Conservation (phyloP, 2,797 vertebrate genomes). For the Artibeus jamaicensis region DNA sequence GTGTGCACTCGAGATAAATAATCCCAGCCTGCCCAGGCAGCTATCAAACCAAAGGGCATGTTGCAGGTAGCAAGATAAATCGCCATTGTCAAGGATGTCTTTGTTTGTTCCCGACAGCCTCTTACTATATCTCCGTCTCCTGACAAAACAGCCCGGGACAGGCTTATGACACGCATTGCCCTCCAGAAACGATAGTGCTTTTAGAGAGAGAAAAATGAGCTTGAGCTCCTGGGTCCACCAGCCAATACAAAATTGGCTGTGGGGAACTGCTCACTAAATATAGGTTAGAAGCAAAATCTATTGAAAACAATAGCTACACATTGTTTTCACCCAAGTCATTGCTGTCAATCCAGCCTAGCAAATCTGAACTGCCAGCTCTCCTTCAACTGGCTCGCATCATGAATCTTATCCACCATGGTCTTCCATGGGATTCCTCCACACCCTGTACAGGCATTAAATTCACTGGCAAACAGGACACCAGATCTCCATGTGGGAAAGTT, state of each 20-base stretch:
- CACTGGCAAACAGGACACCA: not conserved
- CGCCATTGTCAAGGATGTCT: conserved; percentile 69
- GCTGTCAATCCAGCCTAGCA: not conserved
- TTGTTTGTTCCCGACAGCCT: conserved; percentile 64
- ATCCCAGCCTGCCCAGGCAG: conserved; percentile 55
- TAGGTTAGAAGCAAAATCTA: conserved; percentile 47
- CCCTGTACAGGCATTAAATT: no score
- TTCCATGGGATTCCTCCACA: not conserved
- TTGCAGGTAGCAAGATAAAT: conserved; percentile 77
- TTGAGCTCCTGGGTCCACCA: conserved; percentile 41
- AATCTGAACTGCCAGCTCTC: not conserved
- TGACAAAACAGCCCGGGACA: conserved; percentile 60
- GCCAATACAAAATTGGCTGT: not conserved
- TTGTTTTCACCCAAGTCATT: conserved; percentile 17
- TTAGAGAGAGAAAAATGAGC: conserved; percentile 69
- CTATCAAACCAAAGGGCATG: conserved; percentile 71
- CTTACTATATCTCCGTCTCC: conserved; percentile 56
- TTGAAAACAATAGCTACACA: conserved; percentile 35
- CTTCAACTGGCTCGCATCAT: rapidly evolving
- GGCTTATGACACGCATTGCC: conserved; percentile 29
- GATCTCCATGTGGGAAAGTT: no score
- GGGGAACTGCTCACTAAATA: conserved; percentile 39
- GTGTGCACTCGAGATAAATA: conserved; percentile 66
- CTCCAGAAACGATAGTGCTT: conserved; percentile 41
- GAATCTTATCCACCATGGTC: not conserved